Evolutionary conservation across 2,113 vertebrate genomes (phyloP).

Genomic region (Tringa solitaria): DNA sequence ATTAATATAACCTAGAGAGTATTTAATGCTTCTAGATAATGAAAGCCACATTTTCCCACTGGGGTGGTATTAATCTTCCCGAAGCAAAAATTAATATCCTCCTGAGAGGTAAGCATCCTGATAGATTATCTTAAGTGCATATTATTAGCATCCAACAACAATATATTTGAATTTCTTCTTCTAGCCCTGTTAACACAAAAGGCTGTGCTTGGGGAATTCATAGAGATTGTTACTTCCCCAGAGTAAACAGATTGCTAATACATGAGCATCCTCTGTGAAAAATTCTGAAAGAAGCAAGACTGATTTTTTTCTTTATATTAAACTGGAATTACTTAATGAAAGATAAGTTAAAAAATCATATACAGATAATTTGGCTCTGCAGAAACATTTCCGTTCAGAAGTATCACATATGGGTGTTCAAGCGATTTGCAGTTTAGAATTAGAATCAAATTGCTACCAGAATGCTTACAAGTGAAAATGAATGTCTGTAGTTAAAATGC

Average conservation of each 20-base stretch:
- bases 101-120: constrained; percentile 17
- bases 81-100: constrained; percentile 43
- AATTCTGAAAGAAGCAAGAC: background rate
- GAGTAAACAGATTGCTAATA: constrained; percentile 15
- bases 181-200: constrained; percentile 12
- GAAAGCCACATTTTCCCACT: constrained; percentile 10
- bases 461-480: background rate
- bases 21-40: background rate
- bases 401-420: background rate
- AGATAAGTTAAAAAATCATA: constrained; percentile 9
- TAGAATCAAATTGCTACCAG: constrained; percentile 8
- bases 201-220: background rate
- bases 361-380: background rate
- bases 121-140: constrained; percentile 14
- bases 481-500: background rate
- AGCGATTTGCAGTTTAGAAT: background rate
- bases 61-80: constrained; percentile 12
- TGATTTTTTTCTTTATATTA: background rate
- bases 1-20: background rate
- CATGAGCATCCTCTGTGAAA: background rate
- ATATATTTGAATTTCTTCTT: background rate
- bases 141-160: background rate
- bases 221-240: background rate
- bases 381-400: constrained; percentile 29
- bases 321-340: constrained; percentile 18